Evolutionary conservation across 1,140 invertebrate species (phyloP).

Genomic region (Sweltsa coloradensis): DNA sequence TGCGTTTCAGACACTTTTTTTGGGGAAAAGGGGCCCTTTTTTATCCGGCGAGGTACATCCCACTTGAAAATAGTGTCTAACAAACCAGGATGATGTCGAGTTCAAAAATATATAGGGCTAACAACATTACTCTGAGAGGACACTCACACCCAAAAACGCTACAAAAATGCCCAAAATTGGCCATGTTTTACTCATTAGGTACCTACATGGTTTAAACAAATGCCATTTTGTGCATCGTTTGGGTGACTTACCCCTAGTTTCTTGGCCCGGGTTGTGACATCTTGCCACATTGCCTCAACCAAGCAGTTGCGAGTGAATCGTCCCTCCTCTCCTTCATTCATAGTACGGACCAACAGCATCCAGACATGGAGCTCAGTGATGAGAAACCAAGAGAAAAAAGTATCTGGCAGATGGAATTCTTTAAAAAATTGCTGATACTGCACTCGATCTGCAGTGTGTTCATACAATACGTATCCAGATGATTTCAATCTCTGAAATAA

Average conservation of each 20-base stretch:
- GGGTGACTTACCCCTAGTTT: slow-evolving; percentile 48
- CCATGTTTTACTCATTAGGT: slow-evolving; percentile 1
- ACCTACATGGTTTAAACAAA: too few relatives aligned
- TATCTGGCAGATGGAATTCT: slow-evolving; percentile 59
- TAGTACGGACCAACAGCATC: slow-evolving; percentile 61
- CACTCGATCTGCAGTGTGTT: slow-evolving; percentile 4
- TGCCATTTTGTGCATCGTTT: too few relatives aligned
- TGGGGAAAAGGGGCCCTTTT: too few relatives aligned
- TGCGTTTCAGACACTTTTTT: too few relatives aligned
- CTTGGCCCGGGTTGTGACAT: slow-evolving; percentile 55
- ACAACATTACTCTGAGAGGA: too few relatives aligned
- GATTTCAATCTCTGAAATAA: slow-evolving; percentile 4
- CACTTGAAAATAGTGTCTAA: too few relatives aligned
- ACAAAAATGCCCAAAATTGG: too few relatives aligned
- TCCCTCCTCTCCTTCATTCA: slow-evolving; percentile 62
- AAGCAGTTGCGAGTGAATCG: slow-evolving; percentile 54
- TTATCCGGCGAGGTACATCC: too few relatives aligned
- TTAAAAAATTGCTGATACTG: slow-evolving; percentile 4
- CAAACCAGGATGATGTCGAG: too few relatives aligned
- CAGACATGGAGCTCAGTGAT: slow-evolving; percentile 76
- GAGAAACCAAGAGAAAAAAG: slow-evolving; percentile 72
- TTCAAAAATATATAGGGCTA: too few relatives aligned
- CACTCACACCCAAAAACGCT: too few relatives aligned
- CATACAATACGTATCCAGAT: slow-evolving; percentile 8
- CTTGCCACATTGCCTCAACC: slow-evolving; percentile 67